Percentiles rank a stretch among this genome's conserved stretches.
phyloP scores from a whole-genome alignment of 2,888 invertebrate genomes.

The Eulithis testata region DNA sequence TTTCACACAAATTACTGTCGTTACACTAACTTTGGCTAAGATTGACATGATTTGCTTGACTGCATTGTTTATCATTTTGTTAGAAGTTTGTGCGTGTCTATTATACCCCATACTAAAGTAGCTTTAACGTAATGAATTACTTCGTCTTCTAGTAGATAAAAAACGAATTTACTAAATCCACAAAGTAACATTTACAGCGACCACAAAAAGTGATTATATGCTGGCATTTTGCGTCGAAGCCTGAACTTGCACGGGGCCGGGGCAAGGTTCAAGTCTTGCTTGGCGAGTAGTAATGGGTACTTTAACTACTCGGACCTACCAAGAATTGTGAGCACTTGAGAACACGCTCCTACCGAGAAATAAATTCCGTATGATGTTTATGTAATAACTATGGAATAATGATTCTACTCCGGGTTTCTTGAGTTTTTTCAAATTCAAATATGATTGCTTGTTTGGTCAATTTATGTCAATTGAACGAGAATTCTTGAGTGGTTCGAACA shows the following conservation, averaged over 20 bases:
- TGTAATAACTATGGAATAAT: not conserved
- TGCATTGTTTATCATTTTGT: no score
- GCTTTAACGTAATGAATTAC: no score
- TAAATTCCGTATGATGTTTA: not conserved
- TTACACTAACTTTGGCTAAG: no score
- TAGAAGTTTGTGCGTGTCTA: no score
- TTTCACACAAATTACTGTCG: no score
- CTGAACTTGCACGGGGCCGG: not conserved
- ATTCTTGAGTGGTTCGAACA: no score
- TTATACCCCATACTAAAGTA: no score
- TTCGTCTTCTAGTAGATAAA: no score
- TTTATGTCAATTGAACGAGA: no score
- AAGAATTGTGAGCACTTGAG: not conserved
- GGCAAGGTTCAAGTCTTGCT: slow-evolving; percentile 2
- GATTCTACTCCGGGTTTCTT: not conserved
- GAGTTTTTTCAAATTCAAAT: not conserved
- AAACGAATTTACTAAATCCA: no score
- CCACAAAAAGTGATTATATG: not conserved
- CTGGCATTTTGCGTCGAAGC: not conserved
- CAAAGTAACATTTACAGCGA: not conserved
- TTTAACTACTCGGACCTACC: not conserved
- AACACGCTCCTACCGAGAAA: not conserved
- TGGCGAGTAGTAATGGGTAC: not conserved
- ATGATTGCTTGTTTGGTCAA: not conserved
- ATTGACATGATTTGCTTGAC: no score